phyloP scores from a whole-genome alignment of 2,888 invertebrate genomes.

The Coleophora flavipennella region DNA sequence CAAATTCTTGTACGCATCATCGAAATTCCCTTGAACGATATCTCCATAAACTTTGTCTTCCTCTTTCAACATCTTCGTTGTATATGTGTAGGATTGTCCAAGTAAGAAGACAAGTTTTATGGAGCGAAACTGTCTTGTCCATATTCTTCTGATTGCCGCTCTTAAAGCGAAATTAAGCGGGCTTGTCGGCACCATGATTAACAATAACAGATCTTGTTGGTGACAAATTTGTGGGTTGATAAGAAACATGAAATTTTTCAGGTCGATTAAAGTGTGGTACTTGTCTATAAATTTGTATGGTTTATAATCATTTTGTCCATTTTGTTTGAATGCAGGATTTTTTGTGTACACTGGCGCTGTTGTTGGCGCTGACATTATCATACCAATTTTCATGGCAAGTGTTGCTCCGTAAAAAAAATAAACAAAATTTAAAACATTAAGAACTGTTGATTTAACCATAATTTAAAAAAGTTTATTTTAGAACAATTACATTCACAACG shows the following conservation, averaged over 20 bases:
- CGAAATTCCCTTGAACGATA: constrained; percentile 82
- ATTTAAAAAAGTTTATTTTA: too few species aligned
- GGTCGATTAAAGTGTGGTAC: constrained; percentile 54
- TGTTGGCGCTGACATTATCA: too few species aligned
- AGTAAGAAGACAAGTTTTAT: constrained; percentile 78
- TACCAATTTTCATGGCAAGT: too few species aligned
- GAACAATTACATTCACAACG: too few species aligned
- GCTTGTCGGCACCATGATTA: constrained; percentile 80
- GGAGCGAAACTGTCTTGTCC: constrained; percentile 74
- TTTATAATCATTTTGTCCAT: too few species aligned
- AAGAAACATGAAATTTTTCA: constrained; percentile 75
- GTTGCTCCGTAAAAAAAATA: too few species aligned
- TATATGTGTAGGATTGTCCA: constrained; percentile 50
- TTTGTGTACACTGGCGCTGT: too few species aligned
- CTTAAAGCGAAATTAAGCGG: constrained; percentile 77
- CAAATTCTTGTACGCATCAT: constrained; percentile 85
- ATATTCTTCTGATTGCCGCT: constrained; percentile 79
- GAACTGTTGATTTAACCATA: too few species aligned
- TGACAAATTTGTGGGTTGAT: constrained; percentile 73
- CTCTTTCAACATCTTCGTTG: constrained; percentile 60
- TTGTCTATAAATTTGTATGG: background rate
- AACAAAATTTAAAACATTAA: too few species aligned
- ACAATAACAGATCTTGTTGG: constrained; percentile 57
- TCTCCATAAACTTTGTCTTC: constrained; percentile 76
- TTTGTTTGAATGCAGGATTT: too few species aligned